phyloP scores from a whole-genome alignment of 1,140 invertebrate species.

The Sipha flava region DNA sequence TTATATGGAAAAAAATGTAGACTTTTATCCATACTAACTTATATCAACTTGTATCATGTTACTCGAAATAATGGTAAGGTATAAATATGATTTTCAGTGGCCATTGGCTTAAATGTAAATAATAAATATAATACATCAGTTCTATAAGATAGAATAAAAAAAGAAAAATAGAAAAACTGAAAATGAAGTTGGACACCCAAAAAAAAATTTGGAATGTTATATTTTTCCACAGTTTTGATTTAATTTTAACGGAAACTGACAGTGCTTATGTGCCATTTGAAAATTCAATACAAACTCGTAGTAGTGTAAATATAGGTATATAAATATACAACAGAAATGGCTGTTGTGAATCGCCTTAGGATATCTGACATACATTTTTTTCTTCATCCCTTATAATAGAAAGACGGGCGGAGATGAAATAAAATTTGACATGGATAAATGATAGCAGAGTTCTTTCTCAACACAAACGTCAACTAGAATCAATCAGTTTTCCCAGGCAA shows the following conservation, averaged over 20 bases:
- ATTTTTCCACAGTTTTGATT: background rate
- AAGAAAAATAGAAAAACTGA: too few species aligned
- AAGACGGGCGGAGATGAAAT: background rate
- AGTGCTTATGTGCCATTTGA: background rate
- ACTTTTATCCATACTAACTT: too few species aligned
- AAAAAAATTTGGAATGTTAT: background rate
- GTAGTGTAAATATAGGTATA: background rate
- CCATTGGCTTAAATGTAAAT: too few species aligned
- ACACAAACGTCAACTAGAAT: conserved; percentile 6
- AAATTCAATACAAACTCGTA: background rate
- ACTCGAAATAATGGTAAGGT: too few species aligned
- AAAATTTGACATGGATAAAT: conserved; percentile 11
- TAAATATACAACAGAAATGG: too few species aligned
- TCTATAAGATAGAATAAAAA: background rate
- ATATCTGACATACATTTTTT: background rate
- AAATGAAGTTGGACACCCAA: too few species aligned
- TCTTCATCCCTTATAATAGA: background rate
- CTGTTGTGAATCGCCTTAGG: background rate
- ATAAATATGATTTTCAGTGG: too few species aligned
- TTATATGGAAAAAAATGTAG: too few species aligned
- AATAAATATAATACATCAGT: too few species aligned
- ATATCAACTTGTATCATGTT: too few species aligned
- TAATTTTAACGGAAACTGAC: background rate
- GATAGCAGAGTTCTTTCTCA: background rate
- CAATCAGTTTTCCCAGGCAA: background rate